phyloP scores from a whole-genome alignment of 1,140 invertebrate species.

The Drosophila prosaltans region DNA sequence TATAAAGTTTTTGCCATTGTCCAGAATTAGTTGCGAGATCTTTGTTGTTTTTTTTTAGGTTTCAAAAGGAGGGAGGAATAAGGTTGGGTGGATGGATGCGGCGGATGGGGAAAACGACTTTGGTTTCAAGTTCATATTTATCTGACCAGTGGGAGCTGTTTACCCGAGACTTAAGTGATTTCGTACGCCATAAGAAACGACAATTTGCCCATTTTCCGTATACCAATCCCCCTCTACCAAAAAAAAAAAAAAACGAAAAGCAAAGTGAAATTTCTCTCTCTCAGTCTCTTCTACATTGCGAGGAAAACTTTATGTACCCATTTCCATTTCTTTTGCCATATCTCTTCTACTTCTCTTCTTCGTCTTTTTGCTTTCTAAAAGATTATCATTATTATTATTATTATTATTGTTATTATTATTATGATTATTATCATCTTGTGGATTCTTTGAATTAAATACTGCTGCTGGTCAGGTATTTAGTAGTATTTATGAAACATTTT shows the following conservation, averaged over 20 bases:
- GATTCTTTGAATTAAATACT: conserved; percentile 9
- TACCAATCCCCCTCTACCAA: neutral
- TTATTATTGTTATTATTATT: neutral
- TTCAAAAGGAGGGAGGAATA: neutral
- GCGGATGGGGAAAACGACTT: conserved; percentile 14
- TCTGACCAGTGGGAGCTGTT: conserved; percentile 73
- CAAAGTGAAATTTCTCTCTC: neutral
- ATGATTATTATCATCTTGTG: conserved; percentile 11
- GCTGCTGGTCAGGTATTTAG: conserved; percentile 6
- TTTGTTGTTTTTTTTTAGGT: conserved; percentile 1
- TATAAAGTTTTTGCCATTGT: neutral
- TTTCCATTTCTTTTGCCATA: neutral
- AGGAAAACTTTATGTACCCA: conserved; percentile 3
- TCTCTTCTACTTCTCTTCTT: neutral
- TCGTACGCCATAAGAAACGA: conserved; percentile 45
- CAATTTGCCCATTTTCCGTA: conserved; percentile 8
- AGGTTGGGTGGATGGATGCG: neutral
- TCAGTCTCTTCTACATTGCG: too few species aligned
- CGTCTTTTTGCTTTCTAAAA: neutral
- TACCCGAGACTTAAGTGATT: conserved; percentile 72
- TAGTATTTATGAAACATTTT: conserved; percentile 1
- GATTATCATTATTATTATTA: conserved; percentile 10
- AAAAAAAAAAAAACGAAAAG: neutral
- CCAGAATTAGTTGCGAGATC: neutral
- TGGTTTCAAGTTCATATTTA: conserved; percentile 68